Evolutionary conservation across 1,140 invertebrate genomes (phyloP), one percentile per base, ranked within the genome.

Genomic region (Mesaphorura yosii): DNA sequence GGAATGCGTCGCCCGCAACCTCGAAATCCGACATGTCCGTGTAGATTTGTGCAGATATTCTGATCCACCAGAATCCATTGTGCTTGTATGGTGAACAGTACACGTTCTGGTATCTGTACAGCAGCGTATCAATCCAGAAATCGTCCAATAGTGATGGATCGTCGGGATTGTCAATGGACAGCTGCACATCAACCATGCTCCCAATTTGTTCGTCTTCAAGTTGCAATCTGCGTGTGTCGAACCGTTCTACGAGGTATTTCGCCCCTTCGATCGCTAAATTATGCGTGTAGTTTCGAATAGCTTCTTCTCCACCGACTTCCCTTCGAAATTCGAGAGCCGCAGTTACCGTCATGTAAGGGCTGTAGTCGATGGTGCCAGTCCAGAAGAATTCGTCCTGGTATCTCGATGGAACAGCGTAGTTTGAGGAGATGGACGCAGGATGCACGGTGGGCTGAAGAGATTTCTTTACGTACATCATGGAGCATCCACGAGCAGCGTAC

Each of bases 311-410:
- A 1, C 57, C 57, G 17, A 51, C 6, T 23, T 40, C 19, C 0
- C 19, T 25, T 10, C 53, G n/a, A 28, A 51, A 59, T 23, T 55
- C 48, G 19, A 59, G 17, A 29, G 57, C 57, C 23, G 57, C 49
- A 22, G 48, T 15, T 2, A 59, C 39, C 0, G 53, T 59, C 45
- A 59, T 31, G 38, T 59, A 55, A 1, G 34, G 4, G 19, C 48
- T 51, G 25, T 51, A 59, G 28, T 55, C 57, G 2, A 55, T 55
- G 3, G 57, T 59, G 2, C 57, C 57, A 0, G 58, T 60, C 58
- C 58, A 60, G 37, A 51, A 60, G 37, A 60, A 57, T 19, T 60
- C 58, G 23, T 56, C 34, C 25, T 60, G 54, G 20, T 56, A 57
- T 20, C 29, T 29, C 6, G 38, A 5, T 6, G 53, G 44, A 6